phyloP scores from a whole-genome alignment of 2,888 invertebrate genomes.

The Chalcis sispes region DNA sequence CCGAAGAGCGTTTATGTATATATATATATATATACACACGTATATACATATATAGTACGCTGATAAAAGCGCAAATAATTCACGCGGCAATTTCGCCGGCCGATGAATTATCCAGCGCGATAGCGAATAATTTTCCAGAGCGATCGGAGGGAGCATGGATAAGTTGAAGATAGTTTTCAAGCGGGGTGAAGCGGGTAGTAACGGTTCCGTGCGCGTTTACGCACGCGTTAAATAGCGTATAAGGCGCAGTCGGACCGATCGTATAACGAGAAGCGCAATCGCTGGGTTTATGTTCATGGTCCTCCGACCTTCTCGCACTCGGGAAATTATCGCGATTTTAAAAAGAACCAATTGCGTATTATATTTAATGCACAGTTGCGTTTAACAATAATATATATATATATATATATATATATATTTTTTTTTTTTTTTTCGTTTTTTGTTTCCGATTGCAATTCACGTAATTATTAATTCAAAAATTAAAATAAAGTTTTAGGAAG shows the following conservation, averaged over 20 bases:
- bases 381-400: too few species aligned
- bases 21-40: not conserved
- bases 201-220: conserved; percentile 59
- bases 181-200: conserved; percentile 43
- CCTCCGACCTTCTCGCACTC: conserved; percentile 61
- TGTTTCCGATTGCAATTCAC: too few species aligned
- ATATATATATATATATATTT: too few species aligned
- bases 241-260: conserved; percentile 63
- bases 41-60: not conserved
- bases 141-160: not conserved
- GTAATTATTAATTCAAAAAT: too few species aligned
- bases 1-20: too few species aligned
- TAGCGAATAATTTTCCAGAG: conserved; percentile 17
- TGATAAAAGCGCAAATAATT: conserved; percentile 33
- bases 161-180: conserved; percentile 47
- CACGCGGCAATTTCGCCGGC: conserved; percentile 18
- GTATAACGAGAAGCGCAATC: conserved; percentile 56
- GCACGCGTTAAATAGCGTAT: conserved; percentile 62
- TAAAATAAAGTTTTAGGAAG: too few species aligned
- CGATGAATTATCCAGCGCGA: conserved; percentile 35
- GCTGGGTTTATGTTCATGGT: conserved; percentile 62
- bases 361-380: too few species aligned
- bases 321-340: conserved; percentile 58
- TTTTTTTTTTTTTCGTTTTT: too few species aligned
- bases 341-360: too few species aligned